Percentiles rank a stretch among this genome's conserved stretches.
phyloP scores from a whole-genome alignment of 1,140 invertebrate species.

The Saxidomus purpurata region DNA sequence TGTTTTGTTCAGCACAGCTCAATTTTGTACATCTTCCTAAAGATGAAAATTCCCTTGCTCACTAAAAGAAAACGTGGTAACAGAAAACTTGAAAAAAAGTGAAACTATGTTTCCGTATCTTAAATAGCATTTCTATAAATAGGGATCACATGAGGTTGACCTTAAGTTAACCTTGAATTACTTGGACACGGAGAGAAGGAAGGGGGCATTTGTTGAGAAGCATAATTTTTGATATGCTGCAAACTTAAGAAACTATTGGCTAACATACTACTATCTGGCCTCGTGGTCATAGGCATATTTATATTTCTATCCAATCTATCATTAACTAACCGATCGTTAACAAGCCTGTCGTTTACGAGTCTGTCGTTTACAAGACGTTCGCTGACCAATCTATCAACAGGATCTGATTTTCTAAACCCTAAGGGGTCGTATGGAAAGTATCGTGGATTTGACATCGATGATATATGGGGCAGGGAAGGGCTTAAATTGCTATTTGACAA shows the following conservation, averaged over 20 bases:
- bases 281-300: conserved; percentile 86
- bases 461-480: conserved; percentile 83
- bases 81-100: too few species aligned
- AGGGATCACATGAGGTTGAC: background rate
- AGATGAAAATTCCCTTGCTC: too few species aligned
- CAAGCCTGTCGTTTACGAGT: conserved; percentile 51
- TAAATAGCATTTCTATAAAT: conserved; percentile 20
- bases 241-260: conserved; percentile 98
- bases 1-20: too few species aligned
- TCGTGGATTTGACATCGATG: conserved; percentile 84
- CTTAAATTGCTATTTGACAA: conserved; percentile 74
- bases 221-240: conserved; percentile 98
- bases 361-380: conserved; percentile 58
- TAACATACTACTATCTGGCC: conserved; percentile 90
- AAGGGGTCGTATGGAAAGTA: conserved; percentile 97
- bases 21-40: too few species aligned
- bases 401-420: conserved; percentile 90
- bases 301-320: conserved; percentile 76
- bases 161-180: conserved; percentile 72
- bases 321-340: conserved; percentile 47
- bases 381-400: conserved; percentile 73
- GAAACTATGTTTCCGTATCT: conserved; percentile 1
- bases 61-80: too few species aligned
- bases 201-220: conserved; percentile 87
- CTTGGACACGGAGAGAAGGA: conserved; percentile 78